These are phyloP conservation scores for Lepidocyrtoides sp. DNA, from an alignment of 2,888 invertebrate genomes.

Conservation along the genomic window DNA sequence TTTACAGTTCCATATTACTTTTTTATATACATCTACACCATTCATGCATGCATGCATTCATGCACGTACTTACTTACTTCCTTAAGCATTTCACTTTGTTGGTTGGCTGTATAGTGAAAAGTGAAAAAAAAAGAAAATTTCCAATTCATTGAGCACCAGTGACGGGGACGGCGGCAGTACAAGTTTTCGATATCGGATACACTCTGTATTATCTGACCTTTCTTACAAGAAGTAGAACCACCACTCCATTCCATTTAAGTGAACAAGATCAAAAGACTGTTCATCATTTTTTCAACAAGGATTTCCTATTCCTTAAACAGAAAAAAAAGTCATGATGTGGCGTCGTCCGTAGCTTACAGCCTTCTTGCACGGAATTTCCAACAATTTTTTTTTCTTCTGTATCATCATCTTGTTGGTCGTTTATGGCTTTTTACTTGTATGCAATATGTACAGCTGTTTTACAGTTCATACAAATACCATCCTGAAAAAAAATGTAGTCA, in stretches of 20 bases:
- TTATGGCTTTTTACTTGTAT: background rate
- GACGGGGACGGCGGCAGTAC: too few relatives aligned
- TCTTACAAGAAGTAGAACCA: background rate
- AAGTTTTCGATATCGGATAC: background rate
- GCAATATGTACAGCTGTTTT: conserved; percentile 8
- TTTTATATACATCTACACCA: background rate
- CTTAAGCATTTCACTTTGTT: background rate
- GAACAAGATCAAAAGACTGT: conserved; percentile 57
- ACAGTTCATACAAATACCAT: background rate
- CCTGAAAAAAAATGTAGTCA: background rate
- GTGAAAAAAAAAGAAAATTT: conserved; percentile 50
- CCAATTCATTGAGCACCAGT: conserved; percentile 50
- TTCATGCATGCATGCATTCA: background rate
- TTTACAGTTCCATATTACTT: background rate
- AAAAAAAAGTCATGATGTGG: conserved; percentile 36
- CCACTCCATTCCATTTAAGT: conserved; percentile 40
- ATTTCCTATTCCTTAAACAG: conserved; percentile 22
- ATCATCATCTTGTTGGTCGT: background rate
- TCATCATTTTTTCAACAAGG: conserved; percentile 61
- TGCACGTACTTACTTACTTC: too few relatives aligned
- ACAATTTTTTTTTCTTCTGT: background rate
- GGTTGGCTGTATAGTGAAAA: conserved; percentile 17
- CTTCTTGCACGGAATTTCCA: background rate
- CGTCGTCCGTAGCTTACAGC: background rate
- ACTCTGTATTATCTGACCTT: conserved; percentile 9